A percentile compares a stretch with the other conserved stretches of the same genome.
phyloP scores from a whole-genome alignment of 2,797 vertebrate species.

The Phrynocephalus vlangalii region DNA sequence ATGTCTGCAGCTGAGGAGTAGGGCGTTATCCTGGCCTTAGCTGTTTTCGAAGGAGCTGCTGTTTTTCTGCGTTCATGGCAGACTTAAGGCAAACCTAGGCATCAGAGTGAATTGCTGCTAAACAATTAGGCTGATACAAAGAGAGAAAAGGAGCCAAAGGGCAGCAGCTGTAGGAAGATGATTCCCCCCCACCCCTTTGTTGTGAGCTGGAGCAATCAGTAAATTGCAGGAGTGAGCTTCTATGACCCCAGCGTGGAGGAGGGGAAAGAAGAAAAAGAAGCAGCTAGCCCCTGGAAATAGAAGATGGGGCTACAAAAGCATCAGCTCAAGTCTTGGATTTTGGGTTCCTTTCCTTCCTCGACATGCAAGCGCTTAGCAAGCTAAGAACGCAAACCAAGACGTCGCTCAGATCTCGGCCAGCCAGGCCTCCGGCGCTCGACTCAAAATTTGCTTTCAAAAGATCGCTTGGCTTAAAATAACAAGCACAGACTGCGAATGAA shows the following conservation, averaged over 20 bases:
- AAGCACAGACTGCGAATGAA: conserved; percentile 1
- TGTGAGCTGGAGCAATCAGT: conserved; percentile 24
- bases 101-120: conserved; percentile 1
- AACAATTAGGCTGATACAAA: not conserved
- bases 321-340: not conserved
- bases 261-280: not conserved
- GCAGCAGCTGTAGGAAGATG: conserved; percentile 15
- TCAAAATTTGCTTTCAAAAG: conserved; percentile 24
- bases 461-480: conserved; percentile 24
- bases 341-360: not conserved
- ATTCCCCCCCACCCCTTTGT: conserved; percentile 5
- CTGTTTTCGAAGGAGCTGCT: not conserved
- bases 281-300: not conserved
- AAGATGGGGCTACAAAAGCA: not conserved
- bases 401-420: conserved; percentile 8
- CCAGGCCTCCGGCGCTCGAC: not conserved
- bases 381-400: not conserved
- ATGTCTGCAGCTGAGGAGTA: not conserved
- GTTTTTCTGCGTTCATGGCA: not conserved
- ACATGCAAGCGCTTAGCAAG: not conserved
- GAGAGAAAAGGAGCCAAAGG: not conserved
- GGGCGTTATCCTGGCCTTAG: not conserved
- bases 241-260: not conserved
- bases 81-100: not conserved
- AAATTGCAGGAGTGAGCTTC: conserved; percentile 17